Evolutionary conservation across 2,888 invertebrate species (phyloP).

Genomic region (Synanthedon vespiformis): DNA sequence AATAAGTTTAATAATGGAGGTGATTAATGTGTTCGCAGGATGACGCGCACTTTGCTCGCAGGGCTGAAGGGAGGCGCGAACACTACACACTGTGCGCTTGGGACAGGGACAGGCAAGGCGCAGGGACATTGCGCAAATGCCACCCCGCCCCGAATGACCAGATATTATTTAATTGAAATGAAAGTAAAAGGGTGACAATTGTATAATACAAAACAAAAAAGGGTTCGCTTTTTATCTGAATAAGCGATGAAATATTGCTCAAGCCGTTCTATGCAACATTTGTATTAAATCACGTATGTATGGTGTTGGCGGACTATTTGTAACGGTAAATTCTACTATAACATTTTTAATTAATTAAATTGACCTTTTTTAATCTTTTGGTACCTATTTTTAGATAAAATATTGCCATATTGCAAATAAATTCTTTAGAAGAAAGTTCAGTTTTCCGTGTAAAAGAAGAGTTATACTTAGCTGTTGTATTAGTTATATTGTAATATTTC

Average conservation of each 20-base stretch:
- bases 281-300: slow-evolving; percentile 17
- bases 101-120: no score
- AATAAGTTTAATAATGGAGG: slow-evolving; percentile 66
- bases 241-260: slow-evolving; percentile 62
- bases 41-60: slow-evolving; percentile 60
- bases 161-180: slow-evolving; percentile 71
- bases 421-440: no score
- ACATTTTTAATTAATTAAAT: not conserved
- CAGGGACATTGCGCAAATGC: slow-evolving; percentile 7
- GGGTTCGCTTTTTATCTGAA: slow-evolving; percentile 57
- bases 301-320: not conserved
- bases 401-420: no score
- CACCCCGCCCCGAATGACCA: slow-evolving; percentile 64
- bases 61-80: slow-evolving; percentile 31
- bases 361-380: not conserved
- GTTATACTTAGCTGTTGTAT: no score
- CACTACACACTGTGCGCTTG: slow-evolving; percentile 23
- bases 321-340: not conserved
- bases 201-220: slow-evolving; percentile 63
- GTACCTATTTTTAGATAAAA: not conserved
- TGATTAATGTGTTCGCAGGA: slow-evolving; percentile 67
- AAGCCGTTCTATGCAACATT: slow-evolving; percentile 66
- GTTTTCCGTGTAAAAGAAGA: no score
- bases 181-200: slow-evolving; percentile 69
- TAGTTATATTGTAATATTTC: no score